Conservation (phyloP, 2,888 invertebrate genomes). For the Lacanobia wlatinum region DNA sequence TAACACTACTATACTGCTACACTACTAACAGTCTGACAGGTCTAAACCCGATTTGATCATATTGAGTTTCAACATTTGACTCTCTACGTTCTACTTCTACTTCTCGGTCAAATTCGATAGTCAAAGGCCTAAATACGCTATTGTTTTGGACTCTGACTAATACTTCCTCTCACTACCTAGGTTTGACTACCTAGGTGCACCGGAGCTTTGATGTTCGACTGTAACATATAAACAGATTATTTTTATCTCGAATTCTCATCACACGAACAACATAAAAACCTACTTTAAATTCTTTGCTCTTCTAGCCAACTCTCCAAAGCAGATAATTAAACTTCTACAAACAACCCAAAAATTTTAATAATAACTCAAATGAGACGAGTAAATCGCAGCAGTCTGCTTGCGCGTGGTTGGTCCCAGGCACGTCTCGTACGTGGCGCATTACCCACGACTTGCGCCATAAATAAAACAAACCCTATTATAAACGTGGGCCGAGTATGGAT, state of each 20-base stretch:
- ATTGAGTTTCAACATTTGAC: too few species aligned
- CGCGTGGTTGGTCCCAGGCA: slow-evolving; percentile 41
- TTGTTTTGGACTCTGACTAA: too few species aligned
- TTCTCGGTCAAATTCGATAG: too few species aligned
- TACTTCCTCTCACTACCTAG: too few species aligned
- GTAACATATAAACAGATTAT: too few species aligned
- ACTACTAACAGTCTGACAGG: too few species aligned
- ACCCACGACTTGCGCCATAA: slow-evolving; percentile 58
- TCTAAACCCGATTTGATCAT: too few species aligned
- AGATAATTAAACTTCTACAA: slow-evolving; percentile 41
- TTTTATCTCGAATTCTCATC: not conserved
- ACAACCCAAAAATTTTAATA: slow-evolving; percentile 45
- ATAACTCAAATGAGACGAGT: slow-evolving; percentile 51
- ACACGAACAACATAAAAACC: slow-evolving; percentile 1
- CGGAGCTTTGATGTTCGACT: too few species aligned
- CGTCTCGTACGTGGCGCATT: slow-evolving; percentile 50
- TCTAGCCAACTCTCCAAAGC: slow-evolving; percentile 2
- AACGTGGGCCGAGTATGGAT: slow-evolving; percentile 43
- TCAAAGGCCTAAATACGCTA: too few species aligned
- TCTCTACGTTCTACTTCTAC: too few species aligned
- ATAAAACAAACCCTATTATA: slow-evolving; percentile 65
- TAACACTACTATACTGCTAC: too few species aligned
- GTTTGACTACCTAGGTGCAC: too few species aligned
- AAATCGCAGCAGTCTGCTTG: slow-evolving; percentile 42
- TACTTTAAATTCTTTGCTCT: slow-evolving; percentile 21